A percentile compares a stretch with the other conserved stretches of the same genome.
phyloP scores from a whole-genome alignment of 2,797 vertebrate species.

The Girardinus metallicus region DNA sequence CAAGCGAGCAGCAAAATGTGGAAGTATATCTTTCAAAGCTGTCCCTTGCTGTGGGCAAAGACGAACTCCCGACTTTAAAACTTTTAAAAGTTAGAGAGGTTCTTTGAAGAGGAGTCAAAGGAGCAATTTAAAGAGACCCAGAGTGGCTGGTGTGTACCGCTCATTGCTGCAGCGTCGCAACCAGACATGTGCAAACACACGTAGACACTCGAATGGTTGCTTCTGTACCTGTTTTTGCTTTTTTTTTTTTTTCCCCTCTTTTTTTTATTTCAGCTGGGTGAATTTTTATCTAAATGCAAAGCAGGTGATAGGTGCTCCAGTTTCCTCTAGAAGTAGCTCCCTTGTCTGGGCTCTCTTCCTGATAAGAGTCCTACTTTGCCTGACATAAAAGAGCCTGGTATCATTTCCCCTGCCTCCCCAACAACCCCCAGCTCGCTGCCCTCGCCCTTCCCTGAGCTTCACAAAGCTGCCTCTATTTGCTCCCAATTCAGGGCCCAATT shows the following conservation, averaged over 20 bases:
- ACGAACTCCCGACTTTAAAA: conserved; percentile 71
- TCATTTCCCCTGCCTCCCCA: conserved; percentile 83
- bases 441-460: conserved; percentile 80
- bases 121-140: conserved; percentile 82
- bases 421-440: conserved; percentile 81
- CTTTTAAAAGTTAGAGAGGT: conserved; percentile 74
- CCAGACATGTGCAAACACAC: conserved; percentile 63
- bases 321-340: conserved; percentile 85
- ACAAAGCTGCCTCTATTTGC: conserved; percentile 96
- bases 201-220: conserved; percentile 72
- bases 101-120: conserved; percentile 80
- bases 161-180: conserved; percentile 58
- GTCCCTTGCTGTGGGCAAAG: conserved; percentile 81
- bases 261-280: conserved; percentile 78
- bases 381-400: conserved; percentile 89
- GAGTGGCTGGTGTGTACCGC: conserved; percentile 71
- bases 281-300: conserved; percentile 90
- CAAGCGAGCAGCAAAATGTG: conserved; percentile 68
- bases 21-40: conserved; percentile 77
- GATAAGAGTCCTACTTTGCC: conserved; percentile 87
- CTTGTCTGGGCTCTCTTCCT: conserved; percentile 86
- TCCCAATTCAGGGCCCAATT: conserved; percentile 91
- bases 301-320: conserved; percentile 87
- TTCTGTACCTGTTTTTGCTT: conserved; percentile 75
- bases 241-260: conserved; percentile 8